Percentiles rank a stretch among this genome's conserved stretches.
Evolutionary conservation across 2,888 invertebrate genomes (phyloP).

Genomic region (Epinotia demarniana): DNA sequence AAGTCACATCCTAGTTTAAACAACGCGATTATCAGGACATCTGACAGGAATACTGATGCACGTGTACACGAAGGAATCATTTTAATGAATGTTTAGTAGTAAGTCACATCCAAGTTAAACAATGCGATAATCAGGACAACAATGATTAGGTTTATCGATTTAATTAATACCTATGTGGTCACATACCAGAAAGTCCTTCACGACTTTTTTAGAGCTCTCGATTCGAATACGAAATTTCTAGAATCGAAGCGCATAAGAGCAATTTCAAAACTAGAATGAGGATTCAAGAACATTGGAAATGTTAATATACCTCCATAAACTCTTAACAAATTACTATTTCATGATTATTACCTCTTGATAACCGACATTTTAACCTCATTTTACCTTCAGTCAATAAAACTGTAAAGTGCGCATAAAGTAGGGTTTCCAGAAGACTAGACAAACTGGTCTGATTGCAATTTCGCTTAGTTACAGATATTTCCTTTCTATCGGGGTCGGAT

Average conservation of each 20-base stretch:
- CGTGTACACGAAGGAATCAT: not conserved
- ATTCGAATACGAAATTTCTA: not conserved
- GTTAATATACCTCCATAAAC: conserved; percentile 2
- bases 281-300: not conserved
- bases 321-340: conserved; percentile 1
- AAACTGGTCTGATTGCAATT: not conserved
- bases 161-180: too few species aligned
- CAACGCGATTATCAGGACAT: too few species aligned
- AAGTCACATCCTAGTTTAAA: too few species aligned
- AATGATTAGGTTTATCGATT: not conserved
- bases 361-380: conserved; percentile 17
- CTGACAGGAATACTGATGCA: too few species aligned
- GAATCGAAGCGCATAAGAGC: not conserved
- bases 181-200: not conserved
- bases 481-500: too few species aligned
- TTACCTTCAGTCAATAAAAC: conserved; percentile 31
- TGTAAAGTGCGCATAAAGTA: conserved; percentile 26
- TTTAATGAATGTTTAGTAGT: not conserved
- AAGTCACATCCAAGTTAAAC: too few species aligned
- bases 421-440: not conserved
- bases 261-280: not conserved
- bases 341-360: conserved; percentile 20
- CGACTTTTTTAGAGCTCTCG: not conserved
- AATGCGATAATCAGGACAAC: not conserved
- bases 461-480: too few species aligned